Base-by-base conservation (phyloP, 2,888 invertebrate genomes). In the Drosophila siamana region DNA sequence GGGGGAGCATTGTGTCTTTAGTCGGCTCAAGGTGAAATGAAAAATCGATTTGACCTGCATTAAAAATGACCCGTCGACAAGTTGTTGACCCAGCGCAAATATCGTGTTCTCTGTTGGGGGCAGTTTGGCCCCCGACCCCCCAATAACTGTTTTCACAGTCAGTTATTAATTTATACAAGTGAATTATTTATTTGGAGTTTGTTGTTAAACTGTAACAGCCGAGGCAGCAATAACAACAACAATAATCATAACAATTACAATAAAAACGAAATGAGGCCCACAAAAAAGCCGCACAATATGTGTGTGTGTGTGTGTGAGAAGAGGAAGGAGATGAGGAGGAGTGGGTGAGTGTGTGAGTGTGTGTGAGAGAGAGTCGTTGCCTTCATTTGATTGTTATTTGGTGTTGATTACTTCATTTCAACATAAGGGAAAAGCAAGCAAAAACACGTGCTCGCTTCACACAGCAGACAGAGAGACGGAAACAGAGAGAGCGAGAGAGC, bases 131-230 rank as follows among this genome's bases (percentile, higher is more conserved):
- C 2, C 4, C 8, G 8, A 5, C 9, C 28, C 7, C 28, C 30
- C 16, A 51, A 56, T 48, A 62, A 40, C 41, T 16, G 72, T 46
- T 57, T 57, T 19, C 50, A 43, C 56, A 62, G 61, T 51, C 41
- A 4, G 33, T 78, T 74, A 65, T 52, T 82, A 56, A 73, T 73
- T 66, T 68, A 85, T 62, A 72, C 60, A 79, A 57, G 54, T 68
- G 80, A 82, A 82, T 80, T 86, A 80, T 80, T 80, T 86, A 80
- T 80, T 82, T 62, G 62, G 43, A 24, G 15, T 30, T 41, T 41
- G 55, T 43, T 59, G 57, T 60, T 74, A 51, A 76, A 67, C 62
- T 59, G 72, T 66, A 71, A 71, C 61, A 43, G 56, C 33, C 33
- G 4, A 33, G 11, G 9, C 75, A 52, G 13, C 44, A 61, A 46